Evolutionary conservation across 2,113 vertebrate species (phyloP).

Genomic region (Pao palembangensis): DNA sequence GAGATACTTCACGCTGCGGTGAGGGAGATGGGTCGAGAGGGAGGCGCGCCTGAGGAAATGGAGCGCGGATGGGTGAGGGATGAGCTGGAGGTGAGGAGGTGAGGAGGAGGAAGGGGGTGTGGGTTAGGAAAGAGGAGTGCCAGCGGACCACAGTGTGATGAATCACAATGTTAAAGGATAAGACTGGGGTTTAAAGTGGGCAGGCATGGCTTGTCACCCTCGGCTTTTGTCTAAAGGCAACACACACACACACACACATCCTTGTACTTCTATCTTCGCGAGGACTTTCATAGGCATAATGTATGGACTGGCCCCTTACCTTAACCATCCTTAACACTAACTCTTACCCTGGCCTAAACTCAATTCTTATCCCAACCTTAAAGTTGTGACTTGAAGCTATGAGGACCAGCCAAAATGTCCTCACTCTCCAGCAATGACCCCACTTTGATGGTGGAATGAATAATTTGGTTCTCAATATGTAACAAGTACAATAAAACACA

Average conservation of each 20-base stretch:
- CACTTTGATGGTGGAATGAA: too few species aligned
- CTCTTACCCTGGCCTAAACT: too few species aligned
- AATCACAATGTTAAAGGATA: constrained; percentile 64
- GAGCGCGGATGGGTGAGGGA: constrained; percentile 37
- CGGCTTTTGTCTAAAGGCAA: constrained; percentile 55
- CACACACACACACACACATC: constrained; percentile 12
- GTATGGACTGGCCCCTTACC: too few species aligned
- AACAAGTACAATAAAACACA: too few species aligned
- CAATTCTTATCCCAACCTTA: too few species aligned
- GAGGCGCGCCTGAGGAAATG: constrained; percentile 32
- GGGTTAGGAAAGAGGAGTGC: neutral
- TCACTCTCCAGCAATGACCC: too few species aligned
- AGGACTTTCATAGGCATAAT: too few species aligned
- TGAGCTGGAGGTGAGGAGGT: constrained; percentile 28
- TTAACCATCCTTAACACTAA: too few species aligned
- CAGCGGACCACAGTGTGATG: constrained; percentile 59
- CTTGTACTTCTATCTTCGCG: too few species aligned
- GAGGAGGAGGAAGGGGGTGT: constrained; percentile 32
- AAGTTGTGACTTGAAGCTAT: too few species aligned
- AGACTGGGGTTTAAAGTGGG: constrained; percentile 55
- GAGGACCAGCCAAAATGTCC: too few species aligned
- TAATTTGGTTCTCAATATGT: too few species aligned
- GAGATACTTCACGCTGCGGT: constrained; percentile 13
- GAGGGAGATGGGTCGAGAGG: constrained; percentile 6
- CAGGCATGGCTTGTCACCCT: constrained; percentile 52